Conservation (phyloP, 2,797 vertebrate genomes). For the Parauchenoglanis punctatus region DNA sequence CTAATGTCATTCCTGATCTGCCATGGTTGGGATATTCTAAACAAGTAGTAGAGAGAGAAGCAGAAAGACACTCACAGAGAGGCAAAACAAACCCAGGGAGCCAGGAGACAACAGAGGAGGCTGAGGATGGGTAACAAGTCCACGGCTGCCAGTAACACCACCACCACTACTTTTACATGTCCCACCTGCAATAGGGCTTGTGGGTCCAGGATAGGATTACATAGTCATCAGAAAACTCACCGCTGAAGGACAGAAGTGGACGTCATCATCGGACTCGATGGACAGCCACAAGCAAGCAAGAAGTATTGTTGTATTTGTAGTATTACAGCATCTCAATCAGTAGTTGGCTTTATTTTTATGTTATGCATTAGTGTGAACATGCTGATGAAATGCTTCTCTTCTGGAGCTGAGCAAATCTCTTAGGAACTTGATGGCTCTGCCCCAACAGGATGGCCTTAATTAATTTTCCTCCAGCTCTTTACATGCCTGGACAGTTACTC, state of each 20-base stretch:
- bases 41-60: not conserved
- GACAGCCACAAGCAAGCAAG: too few relatives aligned
- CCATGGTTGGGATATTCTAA: too few relatives aligned
- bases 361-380: not conserved
- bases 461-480: conserved; percentile 44
- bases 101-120: too few relatives aligned
- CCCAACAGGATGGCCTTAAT: conserved; percentile 40
- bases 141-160: too few relatives aligned
- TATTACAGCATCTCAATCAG: not conserved
- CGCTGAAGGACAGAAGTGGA: too few relatives aligned
- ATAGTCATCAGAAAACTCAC: too few relatives aligned
- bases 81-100: not conserved
- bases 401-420: conserved; percentile 3
- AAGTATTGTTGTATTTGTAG: not conserved
- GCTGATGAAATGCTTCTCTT: not conserved
- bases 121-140: too few relatives aligned
- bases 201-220: too few relatives aligned
- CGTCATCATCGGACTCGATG: too few relatives aligned
- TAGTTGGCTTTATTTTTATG: not conserved
- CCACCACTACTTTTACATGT: too few relatives aligned
- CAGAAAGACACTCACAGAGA: not conserved
- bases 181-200: too few relatives aligned
- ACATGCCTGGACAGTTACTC: conserved; percentile 39
- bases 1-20: not conserved
- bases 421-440: conserved; percentile 24